These are phyloP conservation scores for Lepidonotus clava DNA, from an alignment of 2,888 invertebrate species.

Conservation along the genomic window DNA sequence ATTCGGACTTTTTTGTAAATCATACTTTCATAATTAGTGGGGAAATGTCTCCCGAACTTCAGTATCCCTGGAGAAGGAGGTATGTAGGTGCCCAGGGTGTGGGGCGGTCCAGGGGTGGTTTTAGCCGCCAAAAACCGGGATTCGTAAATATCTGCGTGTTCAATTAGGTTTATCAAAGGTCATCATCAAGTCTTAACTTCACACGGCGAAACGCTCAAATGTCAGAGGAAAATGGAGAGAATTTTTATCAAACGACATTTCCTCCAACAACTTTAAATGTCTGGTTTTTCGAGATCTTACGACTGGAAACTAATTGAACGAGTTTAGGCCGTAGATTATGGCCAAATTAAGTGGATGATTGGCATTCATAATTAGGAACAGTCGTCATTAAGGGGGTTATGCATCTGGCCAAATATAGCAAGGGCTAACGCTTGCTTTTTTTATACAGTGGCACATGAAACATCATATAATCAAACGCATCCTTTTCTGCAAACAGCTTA, in stretches of 20 bases:
- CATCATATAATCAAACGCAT: too few relatives aligned
- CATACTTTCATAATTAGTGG: too few relatives aligned
- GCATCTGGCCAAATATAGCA: not conserved
- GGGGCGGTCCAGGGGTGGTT: not conserved
- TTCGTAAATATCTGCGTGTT: conserved; percentile 2
- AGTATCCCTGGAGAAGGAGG: not conserved
- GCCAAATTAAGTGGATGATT: not conserved
- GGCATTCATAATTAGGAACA: not conserved
- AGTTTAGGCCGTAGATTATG: not conserved
- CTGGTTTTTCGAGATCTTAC: not conserved
- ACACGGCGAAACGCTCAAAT: not conserved
- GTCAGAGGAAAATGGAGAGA: not conserved
- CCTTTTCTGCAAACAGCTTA: too few relatives aligned
- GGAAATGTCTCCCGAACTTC: too few relatives aligned
- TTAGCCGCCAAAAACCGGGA: too few relatives aligned
- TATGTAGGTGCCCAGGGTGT: not conserved
- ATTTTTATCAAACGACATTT: conserved; percentile 19
- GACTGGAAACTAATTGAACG: not conserved
- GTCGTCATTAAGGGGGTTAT: too few relatives aligned
- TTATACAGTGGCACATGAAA: too few relatives aligned
- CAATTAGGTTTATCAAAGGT: conserved; percentile 31
- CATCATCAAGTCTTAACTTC: conserved; percentile 4
- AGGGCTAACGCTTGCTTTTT: not conserved
- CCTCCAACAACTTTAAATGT: not conserved
- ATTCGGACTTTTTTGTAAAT: too few relatives aligned